These are phyloP conservation scores for Xanthorhoe designata DNA, from an alignment of 2,888 invertebrate genomes.

Conservation along the genomic window DNA sequence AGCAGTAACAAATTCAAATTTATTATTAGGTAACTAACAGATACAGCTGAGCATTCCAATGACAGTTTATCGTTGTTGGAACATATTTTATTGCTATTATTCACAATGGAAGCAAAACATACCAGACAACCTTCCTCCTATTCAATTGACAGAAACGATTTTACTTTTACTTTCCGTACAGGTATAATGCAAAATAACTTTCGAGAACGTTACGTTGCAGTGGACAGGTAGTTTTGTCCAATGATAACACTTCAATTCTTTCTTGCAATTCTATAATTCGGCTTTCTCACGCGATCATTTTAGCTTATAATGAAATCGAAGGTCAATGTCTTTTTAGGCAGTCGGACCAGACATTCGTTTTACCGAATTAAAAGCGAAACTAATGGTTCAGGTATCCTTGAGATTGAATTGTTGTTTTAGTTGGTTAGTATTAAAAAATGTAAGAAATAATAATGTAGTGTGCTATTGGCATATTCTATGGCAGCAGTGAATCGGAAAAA, in stretches of 20 bases:
- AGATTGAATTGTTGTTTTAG: conserved; percentile 16
- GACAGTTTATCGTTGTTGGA: conserved; percentile 13
- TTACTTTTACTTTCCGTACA: conserved; percentile 33
- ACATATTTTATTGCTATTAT: conserved; percentile 30
- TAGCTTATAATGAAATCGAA: conserved; percentile 49
- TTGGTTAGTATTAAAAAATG: not conserved
- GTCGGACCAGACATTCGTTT: conserved; percentile 42
- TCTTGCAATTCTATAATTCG: conserved; percentile 41
- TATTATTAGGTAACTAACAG: conserved; percentile 31
- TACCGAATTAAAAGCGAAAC: conserved; percentile 49
- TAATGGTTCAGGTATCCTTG: conserved; percentile 46
- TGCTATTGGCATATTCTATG: not conserved
- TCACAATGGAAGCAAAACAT: conserved; percentile 22
- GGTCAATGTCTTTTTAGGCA: conserved; percentile 57
- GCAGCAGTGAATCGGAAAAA: conserved; percentile 4
- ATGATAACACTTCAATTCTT: conserved; percentile 28
- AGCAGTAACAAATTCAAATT: conserved; percentile 24
- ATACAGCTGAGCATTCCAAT: conserved; percentile 26
- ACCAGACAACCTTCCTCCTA: conserved; percentile 15
- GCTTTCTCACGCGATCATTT: conserved; percentile 57
- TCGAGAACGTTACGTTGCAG: conserved; percentile 26
- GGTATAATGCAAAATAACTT: conserved; percentile 26
- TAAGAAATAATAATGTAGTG: not conserved
- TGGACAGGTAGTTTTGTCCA: conserved; percentile 26
- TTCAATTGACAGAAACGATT: conserved; percentile 22